Base-by-base conservation (phyloP, 2,888 invertebrate genomes). In the Cyaniris semiargus region DNA sequence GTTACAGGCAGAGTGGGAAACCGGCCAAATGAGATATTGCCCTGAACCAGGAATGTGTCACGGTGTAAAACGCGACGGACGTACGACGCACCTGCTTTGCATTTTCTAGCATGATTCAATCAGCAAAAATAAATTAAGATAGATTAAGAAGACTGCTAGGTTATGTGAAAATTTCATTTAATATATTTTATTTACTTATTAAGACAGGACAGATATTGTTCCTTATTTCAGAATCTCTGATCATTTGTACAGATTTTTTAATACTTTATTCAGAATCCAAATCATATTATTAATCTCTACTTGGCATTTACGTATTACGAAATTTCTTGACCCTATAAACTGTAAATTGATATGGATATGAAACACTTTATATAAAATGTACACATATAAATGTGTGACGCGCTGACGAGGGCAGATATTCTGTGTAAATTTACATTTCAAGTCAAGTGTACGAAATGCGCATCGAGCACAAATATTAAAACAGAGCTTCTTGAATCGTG, bases 361-460 rank as follows among this genome's bases (percentile, higher is more conserved):
- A 23, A 60, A 60, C 23, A 60, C 21, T 23, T 60, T 60, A 13
- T 18, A 60, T 23, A 60, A 23, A 60, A 8, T 60, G 60, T 23
- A 60, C 60, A 60, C 1, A 60, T 3, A 60, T 60, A 60, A 60
- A 60, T 23, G 23, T 23, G 3, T 3, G 23, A 21, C 21, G 8
- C 58, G n/a, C 58, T 58, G 21, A 21, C 23, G 60, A 58, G 66
- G 21, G 15, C 66, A 27, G 27, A 66, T n/a, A 71, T 71, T 71
- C 10, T 38, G n/a, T 38, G 71, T 38, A 71, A 71, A 71, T 71
- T 71, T 71, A 38, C 71, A 71, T 71, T 38, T 71, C 15, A 38
- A 34, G 8, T 34, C 13, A 38, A 38, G 38, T 21, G 38, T 10
- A 38, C 71, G 71, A n/a, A 38, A 38, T n/a, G 71, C n/a, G 34